These are phyloP conservation scores for Leistus spinibarbis DNA, from an alignment of 2,888 invertebrate genomes.

Conservation along the genomic window DNA sequence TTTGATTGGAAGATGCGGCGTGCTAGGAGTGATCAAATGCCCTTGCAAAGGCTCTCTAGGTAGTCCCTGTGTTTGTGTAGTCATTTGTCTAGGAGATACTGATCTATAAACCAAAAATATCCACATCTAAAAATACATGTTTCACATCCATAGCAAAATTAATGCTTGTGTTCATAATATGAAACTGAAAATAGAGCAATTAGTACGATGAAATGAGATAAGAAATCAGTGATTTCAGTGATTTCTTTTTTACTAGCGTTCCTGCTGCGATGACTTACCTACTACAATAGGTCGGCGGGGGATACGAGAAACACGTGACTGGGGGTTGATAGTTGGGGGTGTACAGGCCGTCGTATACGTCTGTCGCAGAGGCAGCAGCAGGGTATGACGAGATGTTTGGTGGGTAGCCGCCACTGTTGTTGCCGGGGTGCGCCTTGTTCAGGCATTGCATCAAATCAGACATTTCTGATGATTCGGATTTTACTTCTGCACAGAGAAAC, in stretches of 20 bases:
- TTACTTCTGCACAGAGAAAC: slow-evolving; percentile 48
- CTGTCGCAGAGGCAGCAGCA: slow-evolving; percentile 44
- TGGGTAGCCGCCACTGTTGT: slow-evolving; percentile 12
- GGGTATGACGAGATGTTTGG: slow-evolving; percentile 37
- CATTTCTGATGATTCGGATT: slow-evolving; percentile 49
- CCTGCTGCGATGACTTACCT: slow-evolving; percentile 28
- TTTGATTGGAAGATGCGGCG: slow-evolving; percentile 49
- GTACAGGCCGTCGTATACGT: slow-evolving; percentile 53
- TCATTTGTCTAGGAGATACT: slow-evolving; percentile 22
- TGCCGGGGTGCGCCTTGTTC: slow-evolving; percentile 45
- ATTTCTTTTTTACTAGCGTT: background rate
- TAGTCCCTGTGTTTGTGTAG: slow-evolving; percentile 20
- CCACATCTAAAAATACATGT: slow-evolving; percentile 5
- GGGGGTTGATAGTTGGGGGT: slow-evolving; percentile 50
- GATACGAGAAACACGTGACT: slow-evolving; percentile 42
- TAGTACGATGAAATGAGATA: slow-evolving; percentile 28
- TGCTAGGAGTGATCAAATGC: slow-evolving; percentile 10
- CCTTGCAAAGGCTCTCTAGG: slow-evolving; percentile 38
- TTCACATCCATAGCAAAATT: background rate
- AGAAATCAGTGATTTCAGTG: no score
- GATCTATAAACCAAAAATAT: slow-evolving; percentile 27
- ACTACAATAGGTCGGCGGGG: slow-evolving; percentile 28
- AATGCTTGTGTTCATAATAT: background rate
- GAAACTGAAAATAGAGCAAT: background rate
- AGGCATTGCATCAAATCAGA: slow-evolving; percentile 50